Conservation (phyloP, 2,797 vertebrate genomes). For the Sebastiscus albofasciatus region DNA sequence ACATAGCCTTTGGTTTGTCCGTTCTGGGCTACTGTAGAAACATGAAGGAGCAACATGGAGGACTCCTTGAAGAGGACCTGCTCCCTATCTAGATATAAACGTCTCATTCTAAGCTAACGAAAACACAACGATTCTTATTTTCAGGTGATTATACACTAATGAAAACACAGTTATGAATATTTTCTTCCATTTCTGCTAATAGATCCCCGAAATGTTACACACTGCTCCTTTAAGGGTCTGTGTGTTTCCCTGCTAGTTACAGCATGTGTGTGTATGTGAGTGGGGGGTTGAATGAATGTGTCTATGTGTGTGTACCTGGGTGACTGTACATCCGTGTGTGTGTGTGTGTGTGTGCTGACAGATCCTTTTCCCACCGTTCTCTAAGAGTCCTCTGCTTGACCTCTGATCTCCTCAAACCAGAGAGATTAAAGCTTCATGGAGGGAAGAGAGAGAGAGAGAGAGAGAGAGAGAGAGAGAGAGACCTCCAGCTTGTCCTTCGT, state of each 20-base stretch:
- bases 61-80: too few relatives aligned
- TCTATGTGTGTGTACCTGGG: background rate
- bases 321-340: background rate
- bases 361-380: constrained; percentile 63
- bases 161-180: too few relatives aligned
- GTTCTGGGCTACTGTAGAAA: too few relatives aligned
- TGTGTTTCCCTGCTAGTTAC: background rate
- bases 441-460: constrained; percentile 10
- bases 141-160: too few relatives aligned
- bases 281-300: background rate
- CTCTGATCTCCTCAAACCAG: constrained; percentile 52
- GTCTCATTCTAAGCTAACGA: too few relatives aligned
- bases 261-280: background rate
- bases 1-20: too few relatives aligned
- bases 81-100: too few relatives aligned
- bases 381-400: constrained; percentile 56
- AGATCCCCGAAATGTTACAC: too few relatives aligned
- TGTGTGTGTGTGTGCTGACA: constrained; percentile 54
- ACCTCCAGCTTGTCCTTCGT: background rate
- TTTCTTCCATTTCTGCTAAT: too few relatives aligned
- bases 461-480: constrained; percentile 2
- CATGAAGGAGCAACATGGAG: too few relatives aligned
- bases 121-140: too few relatives aligned
- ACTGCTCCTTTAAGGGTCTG: background rate
- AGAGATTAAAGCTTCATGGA: constrained; percentile 61